Evolutionary conservation across 2,113 vertebrate species (phyloP).

Genomic region (Zapus hudsonius): DNA sequence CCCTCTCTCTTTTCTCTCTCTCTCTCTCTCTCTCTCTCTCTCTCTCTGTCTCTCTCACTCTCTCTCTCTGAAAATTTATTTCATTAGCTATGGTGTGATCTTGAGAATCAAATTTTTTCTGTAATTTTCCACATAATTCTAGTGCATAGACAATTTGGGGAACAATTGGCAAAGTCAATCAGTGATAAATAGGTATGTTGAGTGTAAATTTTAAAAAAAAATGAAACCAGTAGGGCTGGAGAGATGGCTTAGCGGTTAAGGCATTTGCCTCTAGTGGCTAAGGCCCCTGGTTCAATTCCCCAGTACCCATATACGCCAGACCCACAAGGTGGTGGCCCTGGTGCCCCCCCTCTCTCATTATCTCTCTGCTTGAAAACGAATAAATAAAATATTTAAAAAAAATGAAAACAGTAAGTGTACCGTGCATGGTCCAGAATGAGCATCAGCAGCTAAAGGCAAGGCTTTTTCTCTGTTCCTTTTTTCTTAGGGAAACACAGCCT

Average conservation of each 20-base stretch:
- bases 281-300: too few relatives aligned
- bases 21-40: too few relatives aligned
- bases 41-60: too few relatives aligned
- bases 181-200: neutral
- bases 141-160: neutral
- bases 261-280: too few relatives aligned
- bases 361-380: too few relatives aligned
- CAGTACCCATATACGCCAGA: too few relatives aligned
- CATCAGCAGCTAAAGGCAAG: neutral
- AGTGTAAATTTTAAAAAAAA: neutral
- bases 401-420: too few relatives aligned
- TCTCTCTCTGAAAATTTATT: neutral
- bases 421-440: neutral
- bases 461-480: neutral
- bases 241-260: too few relatives aligned
- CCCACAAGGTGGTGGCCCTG: too few relatives aligned
- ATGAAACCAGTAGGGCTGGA: too few relatives aligned
- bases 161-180: neutral
- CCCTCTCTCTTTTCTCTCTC: neutral
- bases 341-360: too few relatives aligned
- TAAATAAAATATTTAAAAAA: too few relatives aligned
- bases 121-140: neutral
- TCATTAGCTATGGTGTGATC: neutral
- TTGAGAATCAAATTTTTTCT: neutral
- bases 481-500: neutral